Evolutionary conservation across 1,140 invertebrate genomes (phyloP), one percentile per base, ranked within the genome.

Genomic region (Physella acuta): DNA sequence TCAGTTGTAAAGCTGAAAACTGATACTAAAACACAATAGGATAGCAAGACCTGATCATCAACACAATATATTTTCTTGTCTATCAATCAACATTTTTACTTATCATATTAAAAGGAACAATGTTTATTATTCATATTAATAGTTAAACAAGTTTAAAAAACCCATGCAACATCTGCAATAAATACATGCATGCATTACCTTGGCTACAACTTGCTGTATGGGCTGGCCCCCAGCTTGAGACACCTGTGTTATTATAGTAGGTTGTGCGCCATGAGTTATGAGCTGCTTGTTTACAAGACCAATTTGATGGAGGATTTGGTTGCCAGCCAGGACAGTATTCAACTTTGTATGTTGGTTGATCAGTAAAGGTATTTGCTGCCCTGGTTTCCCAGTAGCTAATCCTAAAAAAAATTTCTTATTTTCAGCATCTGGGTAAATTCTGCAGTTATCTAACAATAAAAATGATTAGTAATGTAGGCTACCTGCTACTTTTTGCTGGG

Each of bases 231-330:
- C 68, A 36, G 74, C 60, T 14, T 72, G 64, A 14, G 76, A 72
- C 1, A 78, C 78, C 39, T 79, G 79, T 4, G 79, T 75, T 60
- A 82, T 82, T 68, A 81, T 79, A 44, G 80, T 78, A 20, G 80
- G 81, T 68, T 79, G 78, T 24, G 76, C 75, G 4, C 72, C 75
- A 14, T 76, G 75, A 14, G 73, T 69, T 14, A 75, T 76, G 26
- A 75, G 74, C 58, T 77, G 76, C 78, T 79, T 68, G 51, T 60
- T 68, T 4, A 68, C 55, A 11, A 68, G 20, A 51, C 80, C 74
- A 14, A 81, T 72, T 71, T 82, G 81, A 31, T 81, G 75, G 8
- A 82, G 53, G n/a, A 79, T 73, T 36, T 81, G 79, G 14, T 73
- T 72, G 16, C 77, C 76, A 1, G 76, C 34, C 49, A 59, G 56